Conservation (phyloP, 1,140 invertebrate species). For the Drosophila subobscura region DNA sequence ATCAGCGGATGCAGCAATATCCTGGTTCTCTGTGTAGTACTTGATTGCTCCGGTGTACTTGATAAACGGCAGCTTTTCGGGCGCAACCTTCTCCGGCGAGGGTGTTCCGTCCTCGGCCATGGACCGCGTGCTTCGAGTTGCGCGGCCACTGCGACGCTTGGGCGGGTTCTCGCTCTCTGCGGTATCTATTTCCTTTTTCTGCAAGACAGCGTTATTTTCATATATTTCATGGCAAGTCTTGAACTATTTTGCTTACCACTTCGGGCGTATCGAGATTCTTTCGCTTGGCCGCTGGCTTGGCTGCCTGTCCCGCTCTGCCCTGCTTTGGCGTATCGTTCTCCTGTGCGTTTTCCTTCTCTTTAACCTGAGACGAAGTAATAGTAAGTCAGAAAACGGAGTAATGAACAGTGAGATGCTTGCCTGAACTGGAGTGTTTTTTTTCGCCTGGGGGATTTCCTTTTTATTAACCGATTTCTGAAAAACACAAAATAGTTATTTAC, state of each 20-base stretch:
- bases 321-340: constrained; percentile 35
- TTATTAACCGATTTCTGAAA: constrained; percentile 16
- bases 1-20: constrained; percentile 85
- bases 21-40: constrained; percentile 84
- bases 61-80: constrained; percentile 79
- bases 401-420: background rate
- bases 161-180: constrained; percentile 67
- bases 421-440: constrained; percentile 11
- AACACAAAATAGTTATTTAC: background rate
- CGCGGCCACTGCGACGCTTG: constrained; percentile 66
- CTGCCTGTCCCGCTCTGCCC: constrained; percentile 9
- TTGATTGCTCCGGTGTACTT: constrained; percentile 84
- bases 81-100: constrained; percentile 56
- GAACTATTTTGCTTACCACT: constrained; percentile 30
- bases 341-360: constrained; percentile 28
- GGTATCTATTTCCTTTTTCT: constrained; percentile 45
- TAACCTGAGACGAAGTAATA: background rate
- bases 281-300: constrained; percentile 31
- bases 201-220: too few relatives aligned
- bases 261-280: constrained; percentile 56
- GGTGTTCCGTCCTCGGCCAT: constrained; percentile 64
- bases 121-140: constrained; percentile 68
- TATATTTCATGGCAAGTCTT: background rate
- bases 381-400: background rate
- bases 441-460: constrained; percentile 31